These are phyloP conservation scores for Calonectris borealis DNA, from an alignment of 2,113 vertebrate genomes.

Conservation along the genomic window DNA sequence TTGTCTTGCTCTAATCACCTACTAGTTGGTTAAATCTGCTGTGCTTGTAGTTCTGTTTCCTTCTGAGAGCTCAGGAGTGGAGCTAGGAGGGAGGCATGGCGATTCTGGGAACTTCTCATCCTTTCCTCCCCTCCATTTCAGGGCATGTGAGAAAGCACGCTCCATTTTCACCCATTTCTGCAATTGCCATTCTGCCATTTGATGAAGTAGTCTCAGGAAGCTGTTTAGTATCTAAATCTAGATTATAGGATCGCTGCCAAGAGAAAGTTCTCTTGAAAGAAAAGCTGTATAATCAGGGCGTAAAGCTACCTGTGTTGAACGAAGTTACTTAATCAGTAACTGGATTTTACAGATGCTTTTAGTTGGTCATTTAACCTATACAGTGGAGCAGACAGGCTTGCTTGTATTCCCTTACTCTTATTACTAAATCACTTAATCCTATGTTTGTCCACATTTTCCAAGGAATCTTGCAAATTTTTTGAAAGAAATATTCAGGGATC, in stretches of 20 bases:
- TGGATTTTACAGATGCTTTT: neutral
- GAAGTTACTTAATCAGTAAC: neutral
- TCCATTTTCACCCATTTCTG: neutral
- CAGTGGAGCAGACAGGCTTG: neutral
- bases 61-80: neutral
- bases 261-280: neutral
- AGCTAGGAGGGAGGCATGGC: neutral
- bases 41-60: neutral
- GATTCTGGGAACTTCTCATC: neutral
- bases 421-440: neutral
- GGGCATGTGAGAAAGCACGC: neutral
- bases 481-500: neutral
- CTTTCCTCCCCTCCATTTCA: neutral
- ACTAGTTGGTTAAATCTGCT: neutral
- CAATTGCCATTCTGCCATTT: neutral
- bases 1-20: neutral
- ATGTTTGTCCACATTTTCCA: neutral
- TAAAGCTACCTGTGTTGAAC: neutral
- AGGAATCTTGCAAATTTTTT: neutral
- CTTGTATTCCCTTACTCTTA: neutral
- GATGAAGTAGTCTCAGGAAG: neutral
- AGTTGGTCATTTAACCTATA: neutral
- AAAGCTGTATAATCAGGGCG: rapidly evolving
- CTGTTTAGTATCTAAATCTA: neutral
- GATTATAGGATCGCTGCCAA: neutral